phyloP scores from a whole-genome alignment of 92 coral and sea anemone genomes.

The Chrysogorgia sp. region DNA sequence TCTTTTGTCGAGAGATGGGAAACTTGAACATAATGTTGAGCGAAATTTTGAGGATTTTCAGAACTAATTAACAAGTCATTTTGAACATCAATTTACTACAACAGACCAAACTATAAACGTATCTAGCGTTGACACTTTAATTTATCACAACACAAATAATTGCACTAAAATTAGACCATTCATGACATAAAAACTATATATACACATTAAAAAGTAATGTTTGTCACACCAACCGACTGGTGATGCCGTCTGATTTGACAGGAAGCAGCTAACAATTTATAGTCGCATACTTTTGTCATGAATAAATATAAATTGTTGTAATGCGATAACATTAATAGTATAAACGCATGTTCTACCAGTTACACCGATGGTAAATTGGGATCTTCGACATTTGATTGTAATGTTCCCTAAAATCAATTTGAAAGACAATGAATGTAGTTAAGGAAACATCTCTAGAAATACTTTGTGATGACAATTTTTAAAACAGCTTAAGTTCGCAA shows the following conservation, averaged over 20 bases:
- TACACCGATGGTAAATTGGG: constrained; percentile 47
- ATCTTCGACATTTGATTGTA: constrained; percentile 29
- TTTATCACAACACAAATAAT: no score
- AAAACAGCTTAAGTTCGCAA: no score
- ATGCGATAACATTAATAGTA: no score
- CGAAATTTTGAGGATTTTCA: no score
- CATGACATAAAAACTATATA: not conserved
- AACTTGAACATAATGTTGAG: no score
- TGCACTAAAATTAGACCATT: constrained; percentile 1
- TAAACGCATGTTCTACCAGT: not conserved
- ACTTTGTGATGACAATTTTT: no score
- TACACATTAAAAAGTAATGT: not conserved
- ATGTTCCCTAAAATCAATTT: constrained; percentile 18
- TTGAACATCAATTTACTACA: no score
- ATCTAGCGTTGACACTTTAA: no score
- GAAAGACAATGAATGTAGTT: not conserved
- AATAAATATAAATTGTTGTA: not conserved
- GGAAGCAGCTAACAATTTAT: not conserved
- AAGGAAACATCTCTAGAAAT: no score
- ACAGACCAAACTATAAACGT: no score
- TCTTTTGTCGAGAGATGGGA: no score
- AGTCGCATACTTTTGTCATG: not conserved
- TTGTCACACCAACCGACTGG: not conserved
- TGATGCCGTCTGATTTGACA: not conserved
- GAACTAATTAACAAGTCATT: no score